Evolutionary conservation across 2,797 vertebrate genomes (phyloP).

Genomic region (Peromyscus aztecus): DNA sequence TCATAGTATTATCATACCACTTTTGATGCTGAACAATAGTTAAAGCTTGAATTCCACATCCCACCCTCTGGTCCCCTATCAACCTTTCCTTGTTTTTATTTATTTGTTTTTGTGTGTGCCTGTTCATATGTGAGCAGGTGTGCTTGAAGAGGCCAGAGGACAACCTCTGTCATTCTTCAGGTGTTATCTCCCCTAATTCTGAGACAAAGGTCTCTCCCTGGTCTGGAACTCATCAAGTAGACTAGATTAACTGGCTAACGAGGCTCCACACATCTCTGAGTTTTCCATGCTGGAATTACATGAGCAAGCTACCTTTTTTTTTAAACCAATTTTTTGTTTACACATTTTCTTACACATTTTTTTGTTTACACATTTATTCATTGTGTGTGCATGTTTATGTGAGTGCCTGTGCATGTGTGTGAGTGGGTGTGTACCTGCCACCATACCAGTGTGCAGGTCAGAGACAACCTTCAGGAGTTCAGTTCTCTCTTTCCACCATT

Average conservation of each 20-base stretch:
- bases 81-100: not conserved
- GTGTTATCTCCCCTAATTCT: not conserved
- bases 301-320: not conserved
- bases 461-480: not conserved
- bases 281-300: not conserved
- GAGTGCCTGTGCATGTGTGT: not conserved
- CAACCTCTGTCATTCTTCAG: not conserved
- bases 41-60: not conserved
- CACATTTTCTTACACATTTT: not conserved
- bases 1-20: not conserved
- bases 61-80: not conserved
- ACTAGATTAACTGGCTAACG: not conserved
- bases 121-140: not conserved
- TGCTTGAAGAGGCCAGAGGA: not conserved
- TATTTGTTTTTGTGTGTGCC: not conserved
- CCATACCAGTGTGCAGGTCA: too few relatives aligned
- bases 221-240: not conserved
- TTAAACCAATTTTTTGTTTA: not conserved
- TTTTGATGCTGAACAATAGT: not conserved
- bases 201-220: not conserved
- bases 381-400: not conserved
- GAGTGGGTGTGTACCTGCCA: not conserved
- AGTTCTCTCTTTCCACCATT: not conserved
- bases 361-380: not conserved
- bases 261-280: not conserved